Conservation (phyloP, 2,113 vertebrate genomes). For the Cynocephalus volans region DNA sequence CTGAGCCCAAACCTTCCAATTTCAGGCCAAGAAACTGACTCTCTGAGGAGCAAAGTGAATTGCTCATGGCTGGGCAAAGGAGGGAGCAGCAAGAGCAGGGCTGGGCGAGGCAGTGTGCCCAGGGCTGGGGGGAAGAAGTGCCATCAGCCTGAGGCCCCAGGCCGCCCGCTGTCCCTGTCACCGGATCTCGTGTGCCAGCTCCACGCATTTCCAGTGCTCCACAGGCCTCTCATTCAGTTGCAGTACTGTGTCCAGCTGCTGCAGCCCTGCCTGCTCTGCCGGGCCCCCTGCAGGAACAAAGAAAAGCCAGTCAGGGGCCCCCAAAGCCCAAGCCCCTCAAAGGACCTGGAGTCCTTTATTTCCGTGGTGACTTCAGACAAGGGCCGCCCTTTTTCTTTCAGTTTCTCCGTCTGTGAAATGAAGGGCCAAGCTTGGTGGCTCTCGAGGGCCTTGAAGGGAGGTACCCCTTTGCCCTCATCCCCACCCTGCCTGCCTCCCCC, state of each 20-base stretch:
- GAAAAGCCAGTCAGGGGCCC: neutral
- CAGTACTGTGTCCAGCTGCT: slow-evolving; percentile 95
- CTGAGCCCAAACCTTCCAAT: slow-evolving; percentile 54
- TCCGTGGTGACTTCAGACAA: neutral
- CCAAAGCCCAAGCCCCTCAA: neutral
- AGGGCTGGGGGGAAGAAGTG: neutral
- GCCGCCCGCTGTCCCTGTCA: slow-evolving; percentile 68
- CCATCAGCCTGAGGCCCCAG: neutral
- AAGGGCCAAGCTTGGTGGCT: neutral
- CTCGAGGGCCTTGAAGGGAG: neutral
- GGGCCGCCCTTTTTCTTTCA: neutral
- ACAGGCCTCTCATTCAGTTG: slow-evolving; percentile 96
- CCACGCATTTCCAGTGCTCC: slow-evolving; percentile 98
- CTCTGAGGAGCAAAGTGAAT: slow-evolving; percentile 45
- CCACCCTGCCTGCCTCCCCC: neutral
- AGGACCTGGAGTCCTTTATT: neutral
- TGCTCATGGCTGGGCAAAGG: slow-evolving; percentile 44
- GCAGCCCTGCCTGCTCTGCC: slow-evolving; percentile 95
- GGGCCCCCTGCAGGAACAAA: slow-evolving; percentile 92
- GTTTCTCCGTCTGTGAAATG: neutral
- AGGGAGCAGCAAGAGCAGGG: neutral
- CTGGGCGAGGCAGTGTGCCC: neutral
- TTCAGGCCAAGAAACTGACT: slow-evolving; percentile 52
- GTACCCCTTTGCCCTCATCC: neutral
- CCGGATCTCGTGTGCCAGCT: slow-evolving; percentile 97